A percentile compares a stretch with the other conserved stretches of the same genome.
These are phyloP conservation scores for Acipenser transmontanus DNA, from an alignment of 2,797 vertebrate species.

Conservation along the genomic window DNA sequence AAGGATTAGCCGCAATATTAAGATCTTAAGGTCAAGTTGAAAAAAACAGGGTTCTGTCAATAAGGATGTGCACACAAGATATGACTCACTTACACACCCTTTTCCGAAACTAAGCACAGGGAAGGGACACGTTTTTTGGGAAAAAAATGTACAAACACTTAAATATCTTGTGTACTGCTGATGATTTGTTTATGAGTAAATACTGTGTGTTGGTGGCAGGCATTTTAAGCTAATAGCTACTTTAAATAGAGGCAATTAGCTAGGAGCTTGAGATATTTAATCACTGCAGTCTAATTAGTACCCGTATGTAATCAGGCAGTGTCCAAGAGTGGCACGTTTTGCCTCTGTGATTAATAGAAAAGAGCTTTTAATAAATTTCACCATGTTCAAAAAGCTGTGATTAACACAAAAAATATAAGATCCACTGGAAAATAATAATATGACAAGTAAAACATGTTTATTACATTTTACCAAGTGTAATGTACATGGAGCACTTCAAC, in stretches of 20 bases:
- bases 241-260: constrained; percentile 98
- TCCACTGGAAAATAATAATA: constrained; percentile 57
- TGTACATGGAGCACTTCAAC: too few species aligned
- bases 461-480: too few species aligned
- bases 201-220: constrained; percentile 88
- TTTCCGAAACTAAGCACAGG: too few species aligned
- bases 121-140: too few species aligned
- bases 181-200: constrained; percentile 92
- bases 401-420: constrained; percentile 60
- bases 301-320: constrained; percentile 68
- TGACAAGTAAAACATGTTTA: constrained; percentile 23
- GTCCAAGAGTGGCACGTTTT: constrained; percentile 66
- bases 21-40: too few species aligned
- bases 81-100: too few species aligned
- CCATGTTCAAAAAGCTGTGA: constrained; percentile 51
- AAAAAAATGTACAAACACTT: constrained; percentile 7
- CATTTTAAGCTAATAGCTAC: constrained; percentile 93
- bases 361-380: constrained; percentile 59
- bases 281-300: constrained; percentile 98
- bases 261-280: constrained; percentile 98
- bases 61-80: too few species aligned
- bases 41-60: too few species aligned
- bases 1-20: too few species aligned
- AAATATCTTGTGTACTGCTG: constrained; percentile 19
- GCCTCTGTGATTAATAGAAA: constrained; percentile 55